These are phyloP conservation scores for Lytechinus pictus DNA, from an alignment of 35 echinoderm and acorn worm species.

Conservation along the genomic window DNA sequence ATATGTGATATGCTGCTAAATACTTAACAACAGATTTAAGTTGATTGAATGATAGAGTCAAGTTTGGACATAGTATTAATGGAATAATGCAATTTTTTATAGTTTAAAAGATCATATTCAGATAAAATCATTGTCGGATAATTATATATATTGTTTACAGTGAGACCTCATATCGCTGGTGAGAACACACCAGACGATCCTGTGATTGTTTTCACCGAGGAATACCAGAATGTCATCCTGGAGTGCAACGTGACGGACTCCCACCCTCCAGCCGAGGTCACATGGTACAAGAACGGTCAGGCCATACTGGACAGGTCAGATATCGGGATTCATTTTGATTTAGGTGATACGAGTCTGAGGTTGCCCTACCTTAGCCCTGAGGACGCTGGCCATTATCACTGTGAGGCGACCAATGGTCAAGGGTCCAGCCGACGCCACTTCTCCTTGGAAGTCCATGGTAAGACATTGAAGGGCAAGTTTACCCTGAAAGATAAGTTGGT, in stretches of 20 bases:
- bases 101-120: neutral
- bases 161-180: slow-evolving; percentile 79
- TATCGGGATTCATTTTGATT: slow-evolving; percentile 60
- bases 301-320: slow-evolving; percentile 43
- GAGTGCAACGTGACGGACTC: slow-evolving; percentile 89
- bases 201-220: slow-evolving; percentile 38
- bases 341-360: slow-evolving; percentile 57
- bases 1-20: no score
- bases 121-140: neutral
- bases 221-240: slow-evolving; percentile 57
- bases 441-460: slow-evolving; percentile 78
- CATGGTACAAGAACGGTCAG: slow-evolving; percentile 64
- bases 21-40: neutral
- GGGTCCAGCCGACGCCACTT: slow-evolving; percentile 66
- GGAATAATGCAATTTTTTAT: neutral
- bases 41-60: neutral
- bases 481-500: no score
- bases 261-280: slow-evolving; percentile 73
- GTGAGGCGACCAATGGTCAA: slow-evolving; percentile 72
- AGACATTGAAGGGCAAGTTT: neutral
- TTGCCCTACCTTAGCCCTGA: slow-evolving; percentile 66
- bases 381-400: slow-evolving; percentile 81
- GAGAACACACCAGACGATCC: slow-evolving; percentile 78
- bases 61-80: no score
- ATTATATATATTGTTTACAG: slow-evolving; percentile 22